Evolutionary conservation across 1,140 invertebrate genomes (phyloP), one percentile per base, ranked within the genome.

Genomic region (Temnothorax nylanderi): DNA sequence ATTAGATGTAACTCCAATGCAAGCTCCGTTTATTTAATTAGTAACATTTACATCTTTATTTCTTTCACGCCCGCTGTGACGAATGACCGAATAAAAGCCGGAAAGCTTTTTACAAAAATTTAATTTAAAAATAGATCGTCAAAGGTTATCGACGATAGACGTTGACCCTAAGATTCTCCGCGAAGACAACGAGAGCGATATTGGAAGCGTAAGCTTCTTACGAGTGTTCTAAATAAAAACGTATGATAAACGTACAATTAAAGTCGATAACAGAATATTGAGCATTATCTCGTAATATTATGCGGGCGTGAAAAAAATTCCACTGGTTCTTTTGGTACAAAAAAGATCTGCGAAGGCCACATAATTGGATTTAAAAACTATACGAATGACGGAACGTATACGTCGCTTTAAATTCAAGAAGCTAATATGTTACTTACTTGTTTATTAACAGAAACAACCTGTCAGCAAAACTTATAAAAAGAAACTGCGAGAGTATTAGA

Each of bases 131-230:
- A 72, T 56, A 84, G 3, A 62, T 64, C 18, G 18, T 8, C 41
- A 26, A 13, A 34, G 78, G 89, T 90, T 90, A 89, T 89, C 85
- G 18, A 51, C 2, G 34, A 76, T 69, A 81, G 74, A 64, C 78
- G 54, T 78, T 90, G 85, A 89, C 89, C 85, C 78, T 74, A 87
- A 69, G 72, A 85, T 90, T 69, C 74, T 37, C 32, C 2, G 11
- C 11, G 18, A 60, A 47, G 71, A 87, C 65, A 67, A 84, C 18
- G 34, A 26, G 13, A 10, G 8, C 21, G 65, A 80, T 89, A 85
- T 80, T n/a, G 65, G 4, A 47, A 13, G 32, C n/a, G 44, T 11
- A 44, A 16, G 41, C 34, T n/a, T 56, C 64, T 71, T 49, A 81
- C 11, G 26, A 16, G 7, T 37, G 26, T 62, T 26, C 7, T n/a